Percentiles rank a stretch among this genome's conserved stretches.
These are phyloP conservation scores for Dendroctonus ponderosae DNA, from an alignment of 1,140 invertebrate species.

Conservation along the genomic window DNA sequence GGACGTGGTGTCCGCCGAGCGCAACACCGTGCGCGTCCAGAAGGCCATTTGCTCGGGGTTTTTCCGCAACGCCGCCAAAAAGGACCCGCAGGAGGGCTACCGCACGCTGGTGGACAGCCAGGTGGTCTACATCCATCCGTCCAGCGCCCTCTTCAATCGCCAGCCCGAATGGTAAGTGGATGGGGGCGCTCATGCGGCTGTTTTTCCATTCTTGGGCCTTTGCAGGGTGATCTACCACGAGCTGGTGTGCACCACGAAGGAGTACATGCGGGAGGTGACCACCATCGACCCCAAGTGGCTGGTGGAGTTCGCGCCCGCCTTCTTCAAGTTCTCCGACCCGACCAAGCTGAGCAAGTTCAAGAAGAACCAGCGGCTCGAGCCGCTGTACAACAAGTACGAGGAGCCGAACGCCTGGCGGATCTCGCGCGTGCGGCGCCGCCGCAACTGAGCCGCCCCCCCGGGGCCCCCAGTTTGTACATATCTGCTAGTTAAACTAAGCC, in stretches of 20 bases:
- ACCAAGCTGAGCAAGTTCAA: conserved; percentile 99
- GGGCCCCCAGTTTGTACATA: no score
- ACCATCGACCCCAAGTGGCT: conserved; percentile 99
- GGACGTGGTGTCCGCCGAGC: conserved; percentile 94
- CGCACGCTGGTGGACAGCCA: conserved; percentile 96
- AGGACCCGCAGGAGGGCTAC: conserved; percentile 99
- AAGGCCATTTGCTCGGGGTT: conserved; percentile 99
- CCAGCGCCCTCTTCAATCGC: conserved; percentile 94
- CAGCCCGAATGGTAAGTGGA: conserved; percentile 97
- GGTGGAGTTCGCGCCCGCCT: conserved; percentile 98
- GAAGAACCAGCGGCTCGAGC: conserved; percentile 97
- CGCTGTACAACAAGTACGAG: conserved; percentile 98
- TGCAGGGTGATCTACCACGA: conserved; percentile 99
- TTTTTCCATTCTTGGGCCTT: no score
- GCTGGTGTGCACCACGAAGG: conserved; percentile 97
- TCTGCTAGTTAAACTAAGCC: no score
- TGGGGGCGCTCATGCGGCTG: no score
- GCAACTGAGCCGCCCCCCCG: conserved; percentile 66
- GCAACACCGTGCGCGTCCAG: conserved; percentile 93
- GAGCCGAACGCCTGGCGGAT: conserved; percentile 99
- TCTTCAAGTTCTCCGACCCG: conserved; percentile 99
- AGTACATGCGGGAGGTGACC: conserved; percentile 99
- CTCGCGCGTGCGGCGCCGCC: conserved; percentile 83
- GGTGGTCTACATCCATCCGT: conserved; percentile 99
- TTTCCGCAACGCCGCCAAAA: conserved; percentile 98